Evolutionary conservation across 2,888 invertebrate species (phyloP).

Genomic region (Volucella inanis): DNA sequence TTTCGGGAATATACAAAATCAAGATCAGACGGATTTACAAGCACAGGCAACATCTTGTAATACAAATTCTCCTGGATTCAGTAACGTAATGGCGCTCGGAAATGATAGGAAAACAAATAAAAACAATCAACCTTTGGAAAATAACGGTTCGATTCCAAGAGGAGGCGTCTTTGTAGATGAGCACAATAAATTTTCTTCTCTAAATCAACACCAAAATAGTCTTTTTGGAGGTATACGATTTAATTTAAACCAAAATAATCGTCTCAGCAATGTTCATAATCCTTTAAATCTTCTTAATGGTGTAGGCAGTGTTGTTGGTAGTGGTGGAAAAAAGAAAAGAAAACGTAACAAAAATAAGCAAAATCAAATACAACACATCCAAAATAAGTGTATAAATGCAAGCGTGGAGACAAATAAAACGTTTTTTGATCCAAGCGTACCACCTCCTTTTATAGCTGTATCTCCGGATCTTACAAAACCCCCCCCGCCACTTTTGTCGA

Average conservation of each 20-base stretch:
- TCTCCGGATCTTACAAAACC: constrained; percentile 80
- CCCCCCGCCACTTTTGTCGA: constrained; percentile 80
- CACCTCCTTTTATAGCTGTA: constrained; percentile 62
- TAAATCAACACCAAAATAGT: constrained; percentile 76
- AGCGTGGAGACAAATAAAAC: constrained; percentile 28
- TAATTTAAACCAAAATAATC: constrained; percentile 84
- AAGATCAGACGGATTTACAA: constrained; percentile 77
- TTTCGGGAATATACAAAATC: constrained; percentile 76
- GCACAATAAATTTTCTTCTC: constrained; percentile 35
- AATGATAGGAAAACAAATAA: constrained; percentile 75
- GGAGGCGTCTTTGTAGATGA: constrained; percentile 44
- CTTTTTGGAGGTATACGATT: constrained; percentile 84
- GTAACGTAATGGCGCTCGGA: constrained; percentile 80
- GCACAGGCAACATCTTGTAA: constrained; percentile 73
- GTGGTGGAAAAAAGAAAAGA: constrained; percentile 87
- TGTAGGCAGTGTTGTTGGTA: neutral
- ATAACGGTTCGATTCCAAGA: constrained; percentile 10
- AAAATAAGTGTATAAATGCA: constrained; percentile 70
- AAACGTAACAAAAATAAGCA: constrained; percentile 88
- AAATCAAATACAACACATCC: constrained; percentile 80
- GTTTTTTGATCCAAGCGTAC: constrained; percentile 63
- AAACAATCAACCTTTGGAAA: constrained; percentile 73
- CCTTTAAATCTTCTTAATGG: constrained; percentile 76
- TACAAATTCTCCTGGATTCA: constrained; percentile 84
- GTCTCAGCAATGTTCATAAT: constrained; percentile 80